Evolutionary conservation across 2,797 vertebrate genomes (phyloP).

Genomic region (Arctocebus calabarensis): DNA sequence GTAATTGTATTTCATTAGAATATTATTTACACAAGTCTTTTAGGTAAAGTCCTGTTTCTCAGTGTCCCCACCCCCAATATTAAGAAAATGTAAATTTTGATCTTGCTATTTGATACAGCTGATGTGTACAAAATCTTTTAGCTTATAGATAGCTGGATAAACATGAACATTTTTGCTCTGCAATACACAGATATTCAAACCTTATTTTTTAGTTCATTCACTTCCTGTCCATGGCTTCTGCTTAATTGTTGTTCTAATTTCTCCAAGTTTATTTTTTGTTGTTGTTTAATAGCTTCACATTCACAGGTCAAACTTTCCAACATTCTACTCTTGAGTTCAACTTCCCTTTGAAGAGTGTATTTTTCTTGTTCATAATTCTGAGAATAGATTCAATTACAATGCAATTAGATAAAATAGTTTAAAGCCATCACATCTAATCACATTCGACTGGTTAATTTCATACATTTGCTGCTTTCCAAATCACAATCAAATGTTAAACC

Average conservation of each 20-base stretch:
- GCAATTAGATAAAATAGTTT: conserved; percentile 20
- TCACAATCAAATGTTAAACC: conserved; percentile 26
- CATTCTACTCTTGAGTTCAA: conserved; percentile 94
- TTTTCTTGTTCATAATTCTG: conserved; percentile 96
- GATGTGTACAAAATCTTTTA: background rate
- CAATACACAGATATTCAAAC: conserved; percentile 84
- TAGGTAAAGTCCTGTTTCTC: background rate
- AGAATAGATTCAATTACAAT: conserved; percentile 69
- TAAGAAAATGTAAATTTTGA: background rate
- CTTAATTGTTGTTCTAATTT: conserved; percentile 90
- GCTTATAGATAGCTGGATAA: background rate
- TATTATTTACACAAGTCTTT: background rate
- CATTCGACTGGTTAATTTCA: conserved; percentile 33
- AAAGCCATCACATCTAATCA: conserved; percentile 10
- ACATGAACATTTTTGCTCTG: background rate
- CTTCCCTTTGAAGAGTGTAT: conserved; percentile 94
- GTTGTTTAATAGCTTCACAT: conserved; percentile 92
- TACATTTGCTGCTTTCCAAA: conserved; percentile 18
- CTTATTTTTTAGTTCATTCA: conserved; percentile 93
- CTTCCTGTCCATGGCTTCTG: conserved; percentile 89
- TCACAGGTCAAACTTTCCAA: conserved; percentile 94
- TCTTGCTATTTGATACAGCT: background rate
- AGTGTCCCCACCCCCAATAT: background rate
- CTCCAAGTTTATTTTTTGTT: conserved; percentile 91
- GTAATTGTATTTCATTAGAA: background rate